A percentile compares a stretch with the other conserved stretches of the same genome.
phyloP scores from a whole-genome alignment of 2,797 vertebrate species.

The Cossypha caffra region DNA sequence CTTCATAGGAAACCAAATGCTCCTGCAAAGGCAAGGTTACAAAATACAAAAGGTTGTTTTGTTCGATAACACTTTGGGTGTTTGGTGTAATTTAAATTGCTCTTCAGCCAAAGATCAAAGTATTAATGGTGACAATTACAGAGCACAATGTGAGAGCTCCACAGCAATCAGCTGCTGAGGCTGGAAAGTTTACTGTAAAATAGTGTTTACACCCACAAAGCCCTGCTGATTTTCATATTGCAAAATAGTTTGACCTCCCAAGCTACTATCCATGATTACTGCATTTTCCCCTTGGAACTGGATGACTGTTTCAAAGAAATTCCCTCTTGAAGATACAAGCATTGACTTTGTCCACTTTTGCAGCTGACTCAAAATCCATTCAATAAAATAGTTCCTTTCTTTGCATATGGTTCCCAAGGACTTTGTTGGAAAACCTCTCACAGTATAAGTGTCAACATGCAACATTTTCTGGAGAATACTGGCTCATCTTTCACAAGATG shows the following conservation, averaged over 20 bases:
- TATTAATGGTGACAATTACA: background rate
- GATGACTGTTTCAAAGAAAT: background rate
- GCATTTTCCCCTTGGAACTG: background rate
- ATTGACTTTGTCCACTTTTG: background rate
- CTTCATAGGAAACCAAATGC: background rate
- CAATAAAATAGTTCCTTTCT: background rate
- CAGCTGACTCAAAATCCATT: background rate
- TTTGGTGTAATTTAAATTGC: background rate
- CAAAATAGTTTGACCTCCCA: background rate
- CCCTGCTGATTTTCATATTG: background rate
- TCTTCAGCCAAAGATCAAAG: slow-evolving; percentile 29
- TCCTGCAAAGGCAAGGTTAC: background rate
- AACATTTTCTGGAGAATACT: background rate
- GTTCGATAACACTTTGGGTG: background rate
- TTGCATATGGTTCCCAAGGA: background rate
- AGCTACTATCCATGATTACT: background rate
- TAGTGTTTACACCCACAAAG: background rate
- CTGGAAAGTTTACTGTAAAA: slow-evolving; percentile 3
- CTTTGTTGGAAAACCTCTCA: background rate
- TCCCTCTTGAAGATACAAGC: background rate
- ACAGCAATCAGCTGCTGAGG: background rate
- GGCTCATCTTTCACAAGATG: background rate
- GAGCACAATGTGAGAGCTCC: background rate
- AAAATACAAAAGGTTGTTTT: background rate
- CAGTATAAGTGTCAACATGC: background rate